Conservation (phyloP, 1,140 invertebrate species). For the Eubasilissa regina region DNA sequence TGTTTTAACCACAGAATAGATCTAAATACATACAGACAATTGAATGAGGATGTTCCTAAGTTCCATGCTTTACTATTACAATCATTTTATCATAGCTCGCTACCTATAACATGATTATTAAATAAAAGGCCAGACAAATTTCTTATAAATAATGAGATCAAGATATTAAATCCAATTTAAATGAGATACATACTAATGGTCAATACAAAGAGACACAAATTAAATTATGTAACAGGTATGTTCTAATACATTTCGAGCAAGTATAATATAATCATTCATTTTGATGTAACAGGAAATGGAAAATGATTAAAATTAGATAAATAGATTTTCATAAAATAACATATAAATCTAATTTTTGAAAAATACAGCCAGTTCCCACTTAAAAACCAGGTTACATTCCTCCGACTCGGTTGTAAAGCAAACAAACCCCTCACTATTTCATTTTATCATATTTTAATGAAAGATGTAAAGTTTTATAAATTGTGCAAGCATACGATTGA, state of each 20-base stretch:
- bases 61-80: constrained; percentile 42
- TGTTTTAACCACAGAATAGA: constrained; percentile 9
- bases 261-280: not conserved
- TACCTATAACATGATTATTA: not conserved
- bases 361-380: too few relatives aligned
- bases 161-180: not conserved
- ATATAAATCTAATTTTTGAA: too few relatives aligned
- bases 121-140: not conserved
- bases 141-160: not conserved
- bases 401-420: too few relatives aligned
- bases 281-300: not conserved
- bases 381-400: too few relatives aligned
- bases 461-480: too few relatives aligned
- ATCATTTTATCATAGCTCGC: not conserved
- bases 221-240: constrained; percentile 3
- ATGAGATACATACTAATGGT: too few relatives aligned
- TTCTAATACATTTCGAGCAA: not conserved
- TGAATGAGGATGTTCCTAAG: constrained; percentile 26
- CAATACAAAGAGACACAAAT: not conserved
- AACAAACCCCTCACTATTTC: too few relatives aligned
- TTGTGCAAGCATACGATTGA: too few relatives aligned
- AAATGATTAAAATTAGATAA: not conserved
- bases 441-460: too few relatives aligned
- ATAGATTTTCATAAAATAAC: too few relatives aligned
- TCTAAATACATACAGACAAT: constrained; percentile 2